Percentiles rank a stretch among this genome's conserved stretches.
phyloP scores from a whole-genome alignment of 1,140 invertebrate genomes.

The Drosophila parvula region DNA sequence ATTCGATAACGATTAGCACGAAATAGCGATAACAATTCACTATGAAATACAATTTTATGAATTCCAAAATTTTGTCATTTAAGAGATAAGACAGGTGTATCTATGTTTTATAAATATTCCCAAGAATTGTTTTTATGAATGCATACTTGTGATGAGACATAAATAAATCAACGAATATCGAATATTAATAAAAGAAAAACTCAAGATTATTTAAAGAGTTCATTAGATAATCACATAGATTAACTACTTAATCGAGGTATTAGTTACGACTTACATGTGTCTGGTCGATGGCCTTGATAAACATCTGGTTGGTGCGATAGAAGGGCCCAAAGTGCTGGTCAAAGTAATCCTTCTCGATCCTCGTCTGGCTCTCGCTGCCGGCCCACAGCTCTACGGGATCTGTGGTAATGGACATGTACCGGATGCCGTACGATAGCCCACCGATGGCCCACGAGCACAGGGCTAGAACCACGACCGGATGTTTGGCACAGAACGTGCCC shows the following conservation, averaged over 20 bases:
- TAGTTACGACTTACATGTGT: constrained; percentile 53
- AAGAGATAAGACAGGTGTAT: not conserved
- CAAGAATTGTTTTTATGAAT: not conserved
- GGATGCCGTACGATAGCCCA: constrained; percentile 87
- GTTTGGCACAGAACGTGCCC: constrained; percentile 87
- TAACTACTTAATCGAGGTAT: accelerated
- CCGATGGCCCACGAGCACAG: constrained; percentile 86
- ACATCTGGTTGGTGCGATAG: constrained; percentile 95
- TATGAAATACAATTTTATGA: not conserved
- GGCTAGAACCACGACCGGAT: constrained; percentile 87
- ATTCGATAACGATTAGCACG: not conserved
- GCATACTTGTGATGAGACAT: too few species aligned
- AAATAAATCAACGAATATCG: not conserved
- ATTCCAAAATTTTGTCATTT: too few species aligned
- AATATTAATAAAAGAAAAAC: not conserved
- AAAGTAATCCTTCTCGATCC: constrained; percentile 93
- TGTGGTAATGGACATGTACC: constrained; percentile 89
- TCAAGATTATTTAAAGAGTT: not conserved
- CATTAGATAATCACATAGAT: not conserved
- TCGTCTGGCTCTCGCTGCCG: constrained; percentile 88
- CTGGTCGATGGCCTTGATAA: constrained; percentile 84
- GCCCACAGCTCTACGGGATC: constrained; percentile 97
- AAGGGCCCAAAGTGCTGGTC: constrained; percentile 95
- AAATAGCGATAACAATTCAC: not conserved
- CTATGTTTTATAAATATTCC: not conserved